Evolutionary conservation across 1,140 invertebrate species (phyloP).

Genomic region (Bactericera cockerelli): DNA sequence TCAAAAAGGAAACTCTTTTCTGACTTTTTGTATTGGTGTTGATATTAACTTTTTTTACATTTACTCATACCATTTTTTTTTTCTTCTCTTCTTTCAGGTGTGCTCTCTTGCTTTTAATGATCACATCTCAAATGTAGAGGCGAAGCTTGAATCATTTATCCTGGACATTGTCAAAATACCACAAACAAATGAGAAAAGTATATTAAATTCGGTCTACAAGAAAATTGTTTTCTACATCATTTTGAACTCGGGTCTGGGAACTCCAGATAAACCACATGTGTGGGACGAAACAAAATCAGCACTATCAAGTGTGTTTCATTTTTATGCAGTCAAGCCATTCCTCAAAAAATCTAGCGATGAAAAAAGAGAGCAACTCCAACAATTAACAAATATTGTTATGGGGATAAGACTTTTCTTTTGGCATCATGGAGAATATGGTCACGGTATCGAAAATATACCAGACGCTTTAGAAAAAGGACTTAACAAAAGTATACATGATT

Average conservation of each 20-base stretch:
- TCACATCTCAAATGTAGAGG: not conserved
- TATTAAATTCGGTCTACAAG: not conserved
- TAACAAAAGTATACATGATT: not conserved
- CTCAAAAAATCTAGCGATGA: not conserved
- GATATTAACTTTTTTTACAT: no score
- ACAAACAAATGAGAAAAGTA: not conserved
- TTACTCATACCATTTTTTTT: no score
- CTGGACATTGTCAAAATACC: not conserved
- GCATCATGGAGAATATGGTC: not conserved
- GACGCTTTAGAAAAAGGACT: not conserved
- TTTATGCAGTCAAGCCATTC: not conserved
- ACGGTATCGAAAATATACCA: slow-evolving; percentile 2
- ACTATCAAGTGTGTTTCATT: not conserved
- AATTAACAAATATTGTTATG: slow-evolving; percentile 3
- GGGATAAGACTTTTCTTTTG: not conserved
- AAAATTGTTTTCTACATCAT: slow-evolving; percentile 3
- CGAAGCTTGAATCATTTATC: not conserved
- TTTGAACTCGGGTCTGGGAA: not conserved
- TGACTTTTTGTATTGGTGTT: no score
- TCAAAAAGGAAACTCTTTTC: no score
- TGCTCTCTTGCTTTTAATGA: not conserved
- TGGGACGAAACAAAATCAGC: not conserved
- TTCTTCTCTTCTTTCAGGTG: no score
- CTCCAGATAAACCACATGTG: not conserved
- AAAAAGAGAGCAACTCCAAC: not conserved